These are phyloP conservation scores for Perizoma affinitatum DNA, from an alignment of 2,888 invertebrate species.

Conservation along the genomic window DNA sequence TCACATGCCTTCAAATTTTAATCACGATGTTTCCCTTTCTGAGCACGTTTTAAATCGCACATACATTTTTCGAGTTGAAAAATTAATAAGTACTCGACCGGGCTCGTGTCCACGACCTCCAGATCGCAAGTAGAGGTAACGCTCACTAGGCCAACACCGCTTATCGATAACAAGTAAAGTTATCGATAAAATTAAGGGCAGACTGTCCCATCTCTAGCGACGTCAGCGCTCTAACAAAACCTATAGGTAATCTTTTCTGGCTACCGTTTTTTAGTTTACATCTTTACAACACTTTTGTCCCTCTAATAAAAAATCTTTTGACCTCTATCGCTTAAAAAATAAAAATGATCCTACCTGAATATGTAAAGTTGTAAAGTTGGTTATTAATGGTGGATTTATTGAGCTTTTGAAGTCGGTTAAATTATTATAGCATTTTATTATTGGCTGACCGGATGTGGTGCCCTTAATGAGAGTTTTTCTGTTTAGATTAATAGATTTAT, in stretches of 20 bases:
- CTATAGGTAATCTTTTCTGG: slow-evolving; percentile 73
- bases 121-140: no score
- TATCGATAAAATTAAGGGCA: slow-evolving; percentile 9
- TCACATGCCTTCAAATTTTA: no score
- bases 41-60: no score
- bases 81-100: no score
- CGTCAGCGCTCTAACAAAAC: slow-evolving; percentile 63
- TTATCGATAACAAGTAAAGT: background rate
- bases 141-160: no score
- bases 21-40: no score
- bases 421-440: slow-evolving; percentile 55
- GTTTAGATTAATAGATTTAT: slow-evolving; percentile 32
- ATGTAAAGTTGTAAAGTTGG: slow-evolving; percentile 26
- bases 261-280: slow-evolving; percentile 69
- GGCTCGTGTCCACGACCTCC: no score
- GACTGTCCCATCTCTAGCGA: slow-evolving; percentile 48
- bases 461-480: slow-evolving; percentile 46
- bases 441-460: slow-evolving; percentile 52
- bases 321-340: slow-evolving; percentile 9
- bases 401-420: slow-evolving; percentile 57
- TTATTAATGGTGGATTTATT: slow-evolving; percentile 69
- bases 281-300: slow-evolving; percentile 63
- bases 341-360: slow-evolving; percentile 23
- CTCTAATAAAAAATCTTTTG: slow-evolving; percentile 16
- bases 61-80: no score